These are phyloP conservation scores for Corythornis madagascariensis DNA, from an alignment of 2,113 vertebrate species.

Conservation along the genomic window DNA sequence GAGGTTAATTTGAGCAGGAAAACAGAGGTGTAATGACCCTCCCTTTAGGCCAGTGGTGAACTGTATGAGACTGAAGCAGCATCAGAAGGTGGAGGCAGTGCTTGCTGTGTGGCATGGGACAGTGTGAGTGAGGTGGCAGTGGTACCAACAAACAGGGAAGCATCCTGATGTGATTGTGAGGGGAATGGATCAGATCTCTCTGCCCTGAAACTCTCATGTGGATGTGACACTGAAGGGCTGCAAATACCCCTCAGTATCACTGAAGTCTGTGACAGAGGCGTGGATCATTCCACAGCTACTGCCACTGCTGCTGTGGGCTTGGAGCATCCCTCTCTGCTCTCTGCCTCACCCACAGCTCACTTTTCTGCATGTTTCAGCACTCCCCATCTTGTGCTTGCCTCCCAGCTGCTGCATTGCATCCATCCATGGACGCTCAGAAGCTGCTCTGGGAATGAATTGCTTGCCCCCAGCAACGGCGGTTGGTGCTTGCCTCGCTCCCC, in stretches of 20 bases:
- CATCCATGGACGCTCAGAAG: conserved; percentile 22
- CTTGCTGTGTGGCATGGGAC: background rate
- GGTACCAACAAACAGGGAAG: background rate
- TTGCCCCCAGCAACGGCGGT: conserved; percentile 18
- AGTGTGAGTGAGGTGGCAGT: background rate
- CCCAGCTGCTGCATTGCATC: conserved; percentile 52
- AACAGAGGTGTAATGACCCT: background rate
- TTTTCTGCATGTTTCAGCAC: conserved; percentile 9
- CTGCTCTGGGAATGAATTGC: conserved; percentile 40
- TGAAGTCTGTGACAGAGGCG: background rate
- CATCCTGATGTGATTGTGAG: background rate
- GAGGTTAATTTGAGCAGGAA: background rate
- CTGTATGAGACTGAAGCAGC: background rate
- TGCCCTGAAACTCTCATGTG: background rate
- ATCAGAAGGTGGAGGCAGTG: background rate
- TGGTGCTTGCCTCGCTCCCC: background rate
- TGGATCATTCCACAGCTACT: background rate
- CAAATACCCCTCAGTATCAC: background rate
- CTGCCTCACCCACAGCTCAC: background rate
- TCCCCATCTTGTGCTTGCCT: conserved; percentile 8
- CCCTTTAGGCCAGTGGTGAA: background rate
- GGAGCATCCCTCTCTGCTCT: conserved; percentile 3
- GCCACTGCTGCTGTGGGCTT: background rate
- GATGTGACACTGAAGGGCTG: background rate
- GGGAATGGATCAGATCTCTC: background rate